Conservation (phyloP, 2,797 vertebrate genomes). For the Cichlasoma orientale region DNA sequence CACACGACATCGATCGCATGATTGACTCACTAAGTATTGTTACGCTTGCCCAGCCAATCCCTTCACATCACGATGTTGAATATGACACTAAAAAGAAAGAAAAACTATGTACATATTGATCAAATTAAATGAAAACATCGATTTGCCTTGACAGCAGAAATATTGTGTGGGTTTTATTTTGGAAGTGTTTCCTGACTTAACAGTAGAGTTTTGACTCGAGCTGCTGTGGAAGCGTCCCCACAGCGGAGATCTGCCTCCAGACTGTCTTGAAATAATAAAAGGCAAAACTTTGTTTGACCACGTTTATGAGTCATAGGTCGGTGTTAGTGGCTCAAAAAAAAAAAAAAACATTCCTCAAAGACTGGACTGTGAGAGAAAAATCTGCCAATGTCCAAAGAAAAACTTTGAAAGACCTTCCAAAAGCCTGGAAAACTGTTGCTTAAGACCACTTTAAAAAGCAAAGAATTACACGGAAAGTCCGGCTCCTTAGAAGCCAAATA, state of each 20-base stretch:
- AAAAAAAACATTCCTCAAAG: not conserved
- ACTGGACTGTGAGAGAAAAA: not conserved
- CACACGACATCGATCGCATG: not conserved
- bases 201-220: not conserved
- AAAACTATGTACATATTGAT: not conserved
- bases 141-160: not conserved
- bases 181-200: not conserved
- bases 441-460: not conserved
- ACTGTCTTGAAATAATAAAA: not conserved
- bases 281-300: not conserved
- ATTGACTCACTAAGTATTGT: not conserved
- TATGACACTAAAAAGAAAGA: not conserved
- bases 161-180: not conserved
- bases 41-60: not conserved
- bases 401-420: not conserved
- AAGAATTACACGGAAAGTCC: not conserved
- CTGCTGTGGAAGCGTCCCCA: not conserved
- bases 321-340: not conserved
- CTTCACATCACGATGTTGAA: not conserved
- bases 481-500: not conserved
- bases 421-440: not conserved
- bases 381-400: not conserved
- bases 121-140: not conserved
- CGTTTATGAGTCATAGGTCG: not conserved
- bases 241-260: not conserved